Conservation (phyloP, 2,797 vertebrate species). For the Xiphorhynchus erythropygius region DNA sequence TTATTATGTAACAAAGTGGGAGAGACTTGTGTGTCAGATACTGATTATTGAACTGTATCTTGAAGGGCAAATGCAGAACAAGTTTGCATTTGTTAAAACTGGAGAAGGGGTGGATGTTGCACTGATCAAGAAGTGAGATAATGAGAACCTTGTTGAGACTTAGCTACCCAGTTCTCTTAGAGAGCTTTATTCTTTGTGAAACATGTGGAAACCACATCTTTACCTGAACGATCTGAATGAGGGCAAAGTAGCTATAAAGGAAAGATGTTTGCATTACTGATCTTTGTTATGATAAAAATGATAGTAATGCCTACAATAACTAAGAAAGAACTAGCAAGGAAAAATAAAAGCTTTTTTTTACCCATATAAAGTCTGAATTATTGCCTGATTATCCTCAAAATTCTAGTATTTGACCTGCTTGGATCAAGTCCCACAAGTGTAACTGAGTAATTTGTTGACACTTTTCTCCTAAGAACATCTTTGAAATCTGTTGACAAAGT, state of each 20-base stretch:
- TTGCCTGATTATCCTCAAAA: background rate
- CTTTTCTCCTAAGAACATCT: background rate
- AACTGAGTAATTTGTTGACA: background rate
- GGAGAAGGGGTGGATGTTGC: rapidly evolving
- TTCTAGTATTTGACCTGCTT: background rate
- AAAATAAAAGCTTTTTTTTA: background rate
- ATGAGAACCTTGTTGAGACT: background rate
- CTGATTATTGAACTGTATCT: background rate
- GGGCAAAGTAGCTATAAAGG: background rate
- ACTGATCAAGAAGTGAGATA: background rate
- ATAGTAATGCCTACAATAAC: background rate
- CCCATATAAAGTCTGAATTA: background rate
- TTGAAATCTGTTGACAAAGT: background rate
- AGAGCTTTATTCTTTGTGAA: background rate
- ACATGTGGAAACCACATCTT: background rate
- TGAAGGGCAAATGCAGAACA: background rate
- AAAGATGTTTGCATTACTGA: background rate
- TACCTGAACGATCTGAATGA: background rate
- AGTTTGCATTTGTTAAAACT: background rate
- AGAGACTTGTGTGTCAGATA: background rate
- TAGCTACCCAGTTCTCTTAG: background rate
- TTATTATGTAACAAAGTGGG: background rate
- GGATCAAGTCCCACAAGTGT: background rate
- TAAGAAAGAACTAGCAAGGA: background rate
- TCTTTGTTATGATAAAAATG: background rate